Percentiles rank a stretch among this genome's conserved stretches.
Evolutionary conservation across 2,888 invertebrate species (phyloP).

Genomic region (Aspidiotus destructor): DNA sequence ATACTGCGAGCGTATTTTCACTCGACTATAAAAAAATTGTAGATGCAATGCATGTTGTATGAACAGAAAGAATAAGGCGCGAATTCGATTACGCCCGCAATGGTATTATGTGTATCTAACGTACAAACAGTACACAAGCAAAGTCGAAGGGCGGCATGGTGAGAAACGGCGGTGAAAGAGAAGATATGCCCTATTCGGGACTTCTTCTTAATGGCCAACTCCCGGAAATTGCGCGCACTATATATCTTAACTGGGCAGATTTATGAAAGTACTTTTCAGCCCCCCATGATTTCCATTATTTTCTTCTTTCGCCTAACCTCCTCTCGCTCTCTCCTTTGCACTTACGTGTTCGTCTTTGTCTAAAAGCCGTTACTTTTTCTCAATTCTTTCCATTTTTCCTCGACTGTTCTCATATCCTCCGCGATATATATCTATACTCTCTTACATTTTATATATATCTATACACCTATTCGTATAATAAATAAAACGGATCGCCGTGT

Average conservation of each 20-base stretch:
- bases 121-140: slow-evolving; percentile 16
- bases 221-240: slow-evolving; percentile 81
- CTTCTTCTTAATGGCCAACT: slow-evolving; percentile 64
- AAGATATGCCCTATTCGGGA: slow-evolving; percentile 31
- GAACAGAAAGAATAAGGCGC: not conserved
- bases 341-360: slow-evolving; percentile 19
- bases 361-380: slow-evolving; percentile 13
- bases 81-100: slow-evolving; percentile 25
- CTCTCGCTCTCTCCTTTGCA: slow-evolving; percentile 25
- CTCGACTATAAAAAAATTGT: no score
- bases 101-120: slow-evolving; percentile 21
- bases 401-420: slow-evolving; percentile 16
- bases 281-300: slow-evolving; percentile 39
- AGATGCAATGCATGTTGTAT: no score
- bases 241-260: slow-evolving; percentile 70
- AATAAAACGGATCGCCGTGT: slow-evolving; percentile 19
- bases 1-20: no score
- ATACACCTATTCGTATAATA: slow-evolving; percentile 20
- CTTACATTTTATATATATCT: slow-evolving; percentile 19
- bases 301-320: slow-evolving; percentile 26
- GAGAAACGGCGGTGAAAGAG: slow-evolving; percentile 29
- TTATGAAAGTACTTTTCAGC: slow-evolving; percentile 73
- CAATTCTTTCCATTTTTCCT: slow-evolving; percentile 22
- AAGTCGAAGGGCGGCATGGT: slow-evolving; percentile 24
- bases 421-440: slow-evolving; percentile 17